phyloP scores from a whole-genome alignment of 2,113 vertebrate species.

The Pangasianodon gigas region DNA sequence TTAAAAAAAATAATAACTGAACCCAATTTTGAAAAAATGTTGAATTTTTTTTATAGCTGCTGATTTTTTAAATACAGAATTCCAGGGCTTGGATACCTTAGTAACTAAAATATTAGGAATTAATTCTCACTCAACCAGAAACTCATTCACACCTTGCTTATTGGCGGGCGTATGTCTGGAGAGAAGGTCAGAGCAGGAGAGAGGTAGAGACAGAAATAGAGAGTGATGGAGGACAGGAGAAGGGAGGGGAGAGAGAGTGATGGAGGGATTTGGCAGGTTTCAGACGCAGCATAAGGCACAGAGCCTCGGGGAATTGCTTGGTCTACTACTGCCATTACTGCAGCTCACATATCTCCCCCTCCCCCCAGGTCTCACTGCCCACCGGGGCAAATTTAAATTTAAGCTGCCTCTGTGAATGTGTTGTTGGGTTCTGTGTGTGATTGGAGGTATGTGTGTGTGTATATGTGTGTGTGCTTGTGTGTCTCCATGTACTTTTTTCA shows the following conservation, averaged over 20 bases:
- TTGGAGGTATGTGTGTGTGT: not conserved
- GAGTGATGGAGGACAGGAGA: constrained; percentile 14
- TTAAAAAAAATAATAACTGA: not conserved
- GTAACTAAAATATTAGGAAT: constrained; percentile 57
- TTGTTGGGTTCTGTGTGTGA: constrained; percentile 28
- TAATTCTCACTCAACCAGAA: constrained; percentile 57
- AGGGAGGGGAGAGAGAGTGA: constrained; percentile 54
- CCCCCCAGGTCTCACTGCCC: constrained; percentile 57
- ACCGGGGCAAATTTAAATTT: constrained; percentile 67
- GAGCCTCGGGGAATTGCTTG: constrained; percentile 71
- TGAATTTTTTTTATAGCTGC: not conserved
- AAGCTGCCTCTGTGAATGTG: constrained; percentile 49
- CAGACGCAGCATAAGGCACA: constrained; percentile 68
- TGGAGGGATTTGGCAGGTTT: constrained; percentile 65
- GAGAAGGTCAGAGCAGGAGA: constrained; percentile 25
- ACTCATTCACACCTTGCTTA: constrained; percentile 46
- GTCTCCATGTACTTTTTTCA: constrained; percentile 9
- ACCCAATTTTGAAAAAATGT: not conserved
- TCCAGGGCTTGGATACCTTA: constrained; percentile 30
- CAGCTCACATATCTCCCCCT: constrained; percentile 47
- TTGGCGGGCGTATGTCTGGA: not conserved
- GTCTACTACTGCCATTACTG: constrained; percentile 62
- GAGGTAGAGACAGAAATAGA: constrained; percentile 44
- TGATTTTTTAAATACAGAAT: not conserved
- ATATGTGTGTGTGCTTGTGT: not conserved